These are phyloP conservation scores for Metridium senile DNA, from an alignment of 92 coral and sea anemone genomes.

Conservation along the genomic window DNA sequence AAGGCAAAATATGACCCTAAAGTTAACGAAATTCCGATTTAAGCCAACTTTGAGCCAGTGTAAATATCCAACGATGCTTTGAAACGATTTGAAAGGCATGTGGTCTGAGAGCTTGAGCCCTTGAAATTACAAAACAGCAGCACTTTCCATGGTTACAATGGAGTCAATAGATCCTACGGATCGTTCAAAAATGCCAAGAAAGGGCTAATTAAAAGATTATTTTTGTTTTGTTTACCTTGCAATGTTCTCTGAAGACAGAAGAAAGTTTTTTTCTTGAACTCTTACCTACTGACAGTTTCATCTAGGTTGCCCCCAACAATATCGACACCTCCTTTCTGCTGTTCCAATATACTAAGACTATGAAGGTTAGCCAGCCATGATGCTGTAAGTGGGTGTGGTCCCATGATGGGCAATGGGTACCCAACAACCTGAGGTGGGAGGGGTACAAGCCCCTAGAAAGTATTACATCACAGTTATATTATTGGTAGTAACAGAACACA, in stretches of 20 bases:
- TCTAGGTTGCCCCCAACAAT: constrained; percentile 84
- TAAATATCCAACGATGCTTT: too few species aligned
- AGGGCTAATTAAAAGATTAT: too few species aligned
- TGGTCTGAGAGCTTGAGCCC: too few species aligned
- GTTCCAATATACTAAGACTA: constrained; percentile 77
- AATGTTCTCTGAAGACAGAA: constrained; percentile 94
- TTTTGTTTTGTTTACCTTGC: constrained; percentile 68
- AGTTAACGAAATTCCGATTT: too few species aligned
- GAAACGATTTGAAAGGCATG: too few species aligned
- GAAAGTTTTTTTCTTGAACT: constrained; percentile 89
- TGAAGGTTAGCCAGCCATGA: constrained; percentile 84
- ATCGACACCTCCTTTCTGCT: constrained; percentile 90
- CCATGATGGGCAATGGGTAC: constrained; percentile 66
- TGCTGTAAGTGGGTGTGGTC: constrained; percentile 70
- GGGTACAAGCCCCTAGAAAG: constrained; percentile 43
- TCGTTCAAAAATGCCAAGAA: too few species aligned
- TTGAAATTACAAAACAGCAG: too few species aligned
- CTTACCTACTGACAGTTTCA: constrained; percentile 81
- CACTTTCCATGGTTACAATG: too few species aligned
- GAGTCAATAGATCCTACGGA: too few species aligned
- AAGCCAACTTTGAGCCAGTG: too few species aligned
- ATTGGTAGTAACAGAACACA: too few species aligned
- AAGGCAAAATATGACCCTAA: too few species aligned
- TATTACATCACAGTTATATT: not conserved
- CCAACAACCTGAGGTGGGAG: constrained; percentile 63